These are phyloP conservation scores for Drosophila formosana DNA, from an alignment of 2,888 invertebrate species.

Conservation along the genomic window DNA sequence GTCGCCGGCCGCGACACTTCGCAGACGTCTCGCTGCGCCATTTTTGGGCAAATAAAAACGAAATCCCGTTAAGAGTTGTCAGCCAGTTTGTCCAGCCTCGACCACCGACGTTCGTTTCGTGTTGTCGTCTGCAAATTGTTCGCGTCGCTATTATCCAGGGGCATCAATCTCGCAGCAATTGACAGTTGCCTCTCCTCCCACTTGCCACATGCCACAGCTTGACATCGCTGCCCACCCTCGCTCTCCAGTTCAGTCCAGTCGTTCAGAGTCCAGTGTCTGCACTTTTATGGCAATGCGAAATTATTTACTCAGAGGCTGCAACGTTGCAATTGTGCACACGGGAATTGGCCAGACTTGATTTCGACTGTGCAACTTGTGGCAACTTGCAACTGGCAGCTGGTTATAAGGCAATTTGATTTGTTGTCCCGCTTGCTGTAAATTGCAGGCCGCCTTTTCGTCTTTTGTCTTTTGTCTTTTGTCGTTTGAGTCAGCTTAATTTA, in stretches of 20 bases:
- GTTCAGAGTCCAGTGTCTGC: conserved; percentile 17
- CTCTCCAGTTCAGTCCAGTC: conserved; percentile 2
- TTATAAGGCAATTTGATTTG: conserved; percentile 78
- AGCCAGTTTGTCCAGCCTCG: conserved; percentile 66
- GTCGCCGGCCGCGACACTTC: conserved; percentile 59
- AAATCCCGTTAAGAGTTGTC: conserved; percentile 74
- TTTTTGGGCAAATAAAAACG: conserved; percentile 76
- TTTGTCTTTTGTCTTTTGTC: no score
- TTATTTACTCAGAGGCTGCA: conserved; percentile 68
- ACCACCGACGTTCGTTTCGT: conserved; percentile 42
- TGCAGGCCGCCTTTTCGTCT: conserved; percentile 68
- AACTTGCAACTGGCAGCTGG: conserved; percentile 32
- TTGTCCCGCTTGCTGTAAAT: conserved; percentile 68
- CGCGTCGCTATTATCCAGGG: conserved; percentile 80
- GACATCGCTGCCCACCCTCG: conserved; percentile 35
- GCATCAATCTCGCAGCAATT: conserved; percentile 78
- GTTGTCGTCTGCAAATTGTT: conserved; percentile 80
- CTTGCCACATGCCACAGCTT: background rate
- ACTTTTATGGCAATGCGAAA: conserved; percentile 77
- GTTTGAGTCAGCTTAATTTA: conserved; percentile 63
- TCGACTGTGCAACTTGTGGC: conserved; percentile 3
- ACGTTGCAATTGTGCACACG: conserved; percentile 73
- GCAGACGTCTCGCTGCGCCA: conserved; percentile 50
- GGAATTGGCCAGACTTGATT: conserved; percentile 62
- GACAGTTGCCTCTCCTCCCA: conserved; percentile 60